Conservation (phyloP, 2,113 vertebrate genomes). For the Scomber colias region DNA sequence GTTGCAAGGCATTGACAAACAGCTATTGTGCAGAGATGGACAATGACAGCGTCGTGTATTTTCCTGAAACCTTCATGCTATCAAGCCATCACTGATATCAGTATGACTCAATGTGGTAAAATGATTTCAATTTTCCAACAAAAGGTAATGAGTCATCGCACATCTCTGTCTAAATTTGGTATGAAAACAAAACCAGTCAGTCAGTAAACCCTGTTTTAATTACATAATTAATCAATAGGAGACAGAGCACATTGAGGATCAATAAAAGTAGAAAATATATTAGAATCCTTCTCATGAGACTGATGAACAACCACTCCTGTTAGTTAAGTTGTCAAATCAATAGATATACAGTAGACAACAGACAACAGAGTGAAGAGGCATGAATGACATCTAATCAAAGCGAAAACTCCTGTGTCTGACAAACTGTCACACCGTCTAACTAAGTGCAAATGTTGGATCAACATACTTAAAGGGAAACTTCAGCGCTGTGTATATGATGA, state of each 20-base stretch:
- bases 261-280: slow-evolving; percentile 31
- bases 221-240: slow-evolving; percentile 28
- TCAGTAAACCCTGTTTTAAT: slow-evolving; percentile 3
- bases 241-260: slow-evolving; percentile 27
- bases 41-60: background rate
- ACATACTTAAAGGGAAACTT: background rate
- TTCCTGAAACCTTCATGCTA: background rate
- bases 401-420: background rate
- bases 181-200: background rate
- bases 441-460: background rate
- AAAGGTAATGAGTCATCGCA: slow-evolving; percentile 9
- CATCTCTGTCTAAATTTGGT: background rate
- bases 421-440: background rate
- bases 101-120: background rate
- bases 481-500: too few species aligned
- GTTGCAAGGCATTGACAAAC: background rate
- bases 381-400: slow-evolving; percentile 15
- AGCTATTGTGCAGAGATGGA: background rate
- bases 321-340: slow-evolving; percentile 12
- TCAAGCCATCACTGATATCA: background rate
- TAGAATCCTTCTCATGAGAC: slow-evolving; percentile 4
- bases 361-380: background rate
- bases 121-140: slow-evolving; percentile 10
- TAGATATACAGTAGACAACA: background rate
- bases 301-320: slow-evolving; percentile 26